These are phyloP conservation scores for Bettongia penicillata DNA, from an alignment of 2,113 vertebrate genomes.

Conservation along the genomic window DNA sequence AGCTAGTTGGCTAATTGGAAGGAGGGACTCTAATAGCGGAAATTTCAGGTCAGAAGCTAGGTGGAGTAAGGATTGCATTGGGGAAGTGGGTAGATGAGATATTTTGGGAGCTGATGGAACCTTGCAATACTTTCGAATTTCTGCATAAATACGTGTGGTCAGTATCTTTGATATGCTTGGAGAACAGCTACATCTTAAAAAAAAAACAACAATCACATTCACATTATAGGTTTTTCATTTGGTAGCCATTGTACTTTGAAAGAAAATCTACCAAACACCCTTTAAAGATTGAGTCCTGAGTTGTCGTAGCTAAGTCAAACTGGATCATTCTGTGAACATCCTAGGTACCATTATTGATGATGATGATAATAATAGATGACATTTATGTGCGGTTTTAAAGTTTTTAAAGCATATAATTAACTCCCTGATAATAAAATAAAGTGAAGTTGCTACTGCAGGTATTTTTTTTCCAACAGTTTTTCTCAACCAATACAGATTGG, in stretches of 20 bases:
- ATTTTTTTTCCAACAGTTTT: background rate
- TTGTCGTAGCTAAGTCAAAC: background rate
- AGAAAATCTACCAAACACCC: background rate
- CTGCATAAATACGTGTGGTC: background rate
- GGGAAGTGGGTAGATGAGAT: background rate
- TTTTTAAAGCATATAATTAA: background rate
- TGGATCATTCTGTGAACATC: background rate
- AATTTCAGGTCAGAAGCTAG: background rate
- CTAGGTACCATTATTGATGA: background rate
- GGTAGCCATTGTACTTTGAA: slow-evolving; percentile 64
- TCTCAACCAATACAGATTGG: background rate
- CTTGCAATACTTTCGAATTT: background rate
- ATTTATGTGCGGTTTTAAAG: background rate
- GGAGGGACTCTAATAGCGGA: background rate
- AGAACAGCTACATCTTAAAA: slow-evolving; percentile 32
- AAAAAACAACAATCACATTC: slow-evolving; percentile 51
- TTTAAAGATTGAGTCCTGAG: background rate
- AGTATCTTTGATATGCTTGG: background rate
- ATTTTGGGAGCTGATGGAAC: background rate
- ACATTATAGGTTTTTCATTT: slow-evolving; percentile 32
- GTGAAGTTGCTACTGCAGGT: background rate
- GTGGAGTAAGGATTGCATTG: background rate
- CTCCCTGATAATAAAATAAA: background rate
- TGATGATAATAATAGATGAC: background rate
- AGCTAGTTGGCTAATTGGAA: background rate